These are phyloP conservation scores for Astreopora myriophthalma DNA, from an alignment of 64 coral and sea anemone genomes.

Conservation along the genomic window DNA sequence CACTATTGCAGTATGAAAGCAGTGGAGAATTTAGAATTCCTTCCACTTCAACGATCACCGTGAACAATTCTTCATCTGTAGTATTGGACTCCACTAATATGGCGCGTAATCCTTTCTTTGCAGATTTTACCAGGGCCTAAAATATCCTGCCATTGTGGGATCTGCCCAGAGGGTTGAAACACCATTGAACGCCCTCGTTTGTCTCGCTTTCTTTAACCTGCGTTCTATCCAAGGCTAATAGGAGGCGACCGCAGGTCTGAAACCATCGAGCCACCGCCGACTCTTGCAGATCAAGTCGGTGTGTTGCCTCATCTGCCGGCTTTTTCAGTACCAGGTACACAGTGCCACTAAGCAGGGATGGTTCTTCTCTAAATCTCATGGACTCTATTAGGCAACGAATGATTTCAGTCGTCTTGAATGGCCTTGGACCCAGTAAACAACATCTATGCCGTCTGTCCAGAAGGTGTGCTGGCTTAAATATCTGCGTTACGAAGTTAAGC, in stretches of 20 bases:
- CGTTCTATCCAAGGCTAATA: background rate
- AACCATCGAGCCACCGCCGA: too few species aligned
- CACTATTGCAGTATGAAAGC: too few species aligned
- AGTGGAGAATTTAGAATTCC: too few species aligned
- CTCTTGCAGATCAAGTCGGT: too few species aligned
- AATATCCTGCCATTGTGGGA: background rate
- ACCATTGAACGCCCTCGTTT: background rate
- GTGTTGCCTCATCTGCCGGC: background rate
- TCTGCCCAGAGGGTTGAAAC: background rate
- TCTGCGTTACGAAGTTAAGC: too few species aligned
- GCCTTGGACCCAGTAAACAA: background rate
- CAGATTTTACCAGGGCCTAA: too few species aligned
- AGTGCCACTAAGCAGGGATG: background rate
- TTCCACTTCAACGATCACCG: too few species aligned
- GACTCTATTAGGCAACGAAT: background rate
- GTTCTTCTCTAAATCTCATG: background rate
- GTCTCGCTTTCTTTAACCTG: background rate
- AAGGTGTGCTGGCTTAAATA: background rate
- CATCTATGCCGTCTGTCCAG: background rate
- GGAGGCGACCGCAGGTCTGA: too few species aligned
- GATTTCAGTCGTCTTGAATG: constrained; percentile 8
- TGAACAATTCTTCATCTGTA: too few species aligned
- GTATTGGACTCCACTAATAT: too few species aligned
- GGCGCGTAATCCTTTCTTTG: too few species aligned
- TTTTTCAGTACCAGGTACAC: background rate